Evolutionary conservation across 2,888 invertebrate species (phyloP), one percentile per base, ranked within the genome.

Genomic region (Acrobasis consociella): DNA sequence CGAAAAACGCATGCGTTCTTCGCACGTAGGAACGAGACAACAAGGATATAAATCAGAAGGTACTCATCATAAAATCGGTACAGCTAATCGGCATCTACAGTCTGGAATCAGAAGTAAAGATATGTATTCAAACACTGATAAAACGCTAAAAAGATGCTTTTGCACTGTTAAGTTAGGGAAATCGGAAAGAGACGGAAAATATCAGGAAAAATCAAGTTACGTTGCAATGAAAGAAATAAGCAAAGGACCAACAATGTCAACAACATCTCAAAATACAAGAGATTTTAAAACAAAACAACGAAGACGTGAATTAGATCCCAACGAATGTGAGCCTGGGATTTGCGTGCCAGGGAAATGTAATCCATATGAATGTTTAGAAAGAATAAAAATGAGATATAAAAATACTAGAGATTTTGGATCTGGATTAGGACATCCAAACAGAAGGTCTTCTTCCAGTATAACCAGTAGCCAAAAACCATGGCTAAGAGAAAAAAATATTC

Each of bases 311-410:
- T 60, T 51, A 60, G 39, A 42, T 2, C 62, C 62, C 15, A 55
- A 59, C 17, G 64, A 64, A 60, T 70, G 79, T 68, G 75, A 77
- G 65, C 78, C 78, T 50, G 73, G 71, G 51, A 65, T 75, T 37
- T 80, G 80, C 62, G 50, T 73, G 38, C 78, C 81, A 22, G 80
- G 74, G 5, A 60, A 77, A 63, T 79, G 81, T 63, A 66, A 81
- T 66, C 78, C 79, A 38, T 67, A 73, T 60, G 68, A 74, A 22
- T 74, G 74, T 62, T 67, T 76, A 59, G 69, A 74, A 60, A 60
- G 64, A 55, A 76, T 75, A 16, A 66, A 71, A 46, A 65, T 62
- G 69, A 65, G 69, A 53, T 64, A 66, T 16, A 60, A 58, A 50
- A 61, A 60, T 15, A 62, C 52, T 22, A 68, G 61, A 64, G 42